Evolutionary conservation across 2,113 vertebrate species (phyloP).

Genomic region (Ceratotherium simum): DNA sequence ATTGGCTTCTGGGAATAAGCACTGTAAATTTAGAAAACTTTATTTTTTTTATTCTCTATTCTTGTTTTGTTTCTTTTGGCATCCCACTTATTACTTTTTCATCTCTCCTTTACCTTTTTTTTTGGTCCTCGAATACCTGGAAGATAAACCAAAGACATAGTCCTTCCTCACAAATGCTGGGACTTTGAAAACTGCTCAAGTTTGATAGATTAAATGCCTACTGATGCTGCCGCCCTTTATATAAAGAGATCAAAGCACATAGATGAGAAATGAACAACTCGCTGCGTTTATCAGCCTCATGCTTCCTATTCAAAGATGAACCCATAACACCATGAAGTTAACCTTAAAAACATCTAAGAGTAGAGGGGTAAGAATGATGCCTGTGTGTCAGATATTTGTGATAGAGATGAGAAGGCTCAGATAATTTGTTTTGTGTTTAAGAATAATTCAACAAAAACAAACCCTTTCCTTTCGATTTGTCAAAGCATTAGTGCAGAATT

Average conservation of each 20-base stretch:
- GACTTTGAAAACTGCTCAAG: not conserved
- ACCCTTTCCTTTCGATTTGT: constrained; percentile 34
- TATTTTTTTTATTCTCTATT: not conserved
- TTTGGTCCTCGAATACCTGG: not conserved
- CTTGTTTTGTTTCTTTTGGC: constrained; percentile 21
- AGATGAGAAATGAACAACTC: not conserved
- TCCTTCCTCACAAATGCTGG: not conserved
- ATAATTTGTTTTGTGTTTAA: constrained; percentile 21
- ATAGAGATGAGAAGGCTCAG: not conserved
- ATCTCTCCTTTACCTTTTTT: not conserved
- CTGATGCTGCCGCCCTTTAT: not conserved
- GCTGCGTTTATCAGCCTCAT: not conserved
- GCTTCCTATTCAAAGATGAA: not conserved
- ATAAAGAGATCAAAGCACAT: not conserved
- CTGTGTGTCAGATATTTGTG: not conserved
- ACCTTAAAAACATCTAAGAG: not conserved
- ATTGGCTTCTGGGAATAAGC: constrained; percentile 35
- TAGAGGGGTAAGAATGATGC: not conserved
- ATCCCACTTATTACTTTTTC: not conserved
- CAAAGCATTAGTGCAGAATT: not conserved
- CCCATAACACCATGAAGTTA: not conserved
- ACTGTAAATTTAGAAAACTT: constrained; percentile 51
- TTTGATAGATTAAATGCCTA: not conserved
- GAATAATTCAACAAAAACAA: constrained; percentile 54
- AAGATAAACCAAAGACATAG: not conserved